These are phyloP conservation scores for Eumacrocentrus americanus DNA, from an alignment of 2,888 invertebrate genomes.

Conservation along the genomic window DNA sequence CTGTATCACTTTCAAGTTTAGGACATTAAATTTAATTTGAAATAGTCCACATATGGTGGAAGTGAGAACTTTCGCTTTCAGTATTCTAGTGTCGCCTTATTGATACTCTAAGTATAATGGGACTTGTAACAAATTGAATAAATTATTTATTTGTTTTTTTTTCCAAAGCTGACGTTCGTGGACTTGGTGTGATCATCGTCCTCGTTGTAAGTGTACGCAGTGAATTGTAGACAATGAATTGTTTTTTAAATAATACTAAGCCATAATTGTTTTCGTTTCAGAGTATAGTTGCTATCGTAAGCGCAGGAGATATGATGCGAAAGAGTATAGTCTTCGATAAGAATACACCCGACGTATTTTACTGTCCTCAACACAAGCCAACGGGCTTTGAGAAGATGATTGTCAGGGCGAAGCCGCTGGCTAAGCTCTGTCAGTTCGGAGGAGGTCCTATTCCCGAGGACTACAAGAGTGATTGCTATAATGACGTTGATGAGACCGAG, in stretches of 20 bases:
- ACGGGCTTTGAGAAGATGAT: slow-evolving; percentile 76
- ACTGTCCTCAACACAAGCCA: slow-evolving; percentile 80
- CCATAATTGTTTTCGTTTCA: no score
- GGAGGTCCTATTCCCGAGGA: slow-evolving; percentile 73
- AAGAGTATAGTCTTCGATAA: slow-evolving; percentile 81
- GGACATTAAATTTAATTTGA: not conserved
- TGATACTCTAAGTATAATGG: no score
- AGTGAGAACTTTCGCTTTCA: no score
- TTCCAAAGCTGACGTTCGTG: not conserved
- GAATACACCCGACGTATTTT: slow-evolving; percentile 80
- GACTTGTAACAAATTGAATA: no score
- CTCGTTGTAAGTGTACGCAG: slow-evolving; percentile 1
- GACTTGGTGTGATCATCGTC: not conserved
- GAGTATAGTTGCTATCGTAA: slow-evolving; percentile 39
- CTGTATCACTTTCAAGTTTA: not conserved
- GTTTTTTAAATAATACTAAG: no score
- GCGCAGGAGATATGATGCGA: slow-evolving; percentile 74
- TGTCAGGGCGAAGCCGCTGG: slow-evolving; percentile 72
- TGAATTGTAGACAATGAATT: not conserved
- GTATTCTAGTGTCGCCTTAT: no score
- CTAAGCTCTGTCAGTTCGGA: slow-evolving; percentile 76
- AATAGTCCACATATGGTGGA: not conserved
- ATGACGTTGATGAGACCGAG: slow-evolving; percentile 79
- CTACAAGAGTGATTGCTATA: slow-evolving; percentile 80
- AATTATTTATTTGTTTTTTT: slow-evolving; percentile 1